A percentile compares a stretch with the other conserved stretches of the same genome.
phyloP scores from a whole-genome alignment of 2,888 invertebrate species.

The Ametastegia equiseti region DNA sequence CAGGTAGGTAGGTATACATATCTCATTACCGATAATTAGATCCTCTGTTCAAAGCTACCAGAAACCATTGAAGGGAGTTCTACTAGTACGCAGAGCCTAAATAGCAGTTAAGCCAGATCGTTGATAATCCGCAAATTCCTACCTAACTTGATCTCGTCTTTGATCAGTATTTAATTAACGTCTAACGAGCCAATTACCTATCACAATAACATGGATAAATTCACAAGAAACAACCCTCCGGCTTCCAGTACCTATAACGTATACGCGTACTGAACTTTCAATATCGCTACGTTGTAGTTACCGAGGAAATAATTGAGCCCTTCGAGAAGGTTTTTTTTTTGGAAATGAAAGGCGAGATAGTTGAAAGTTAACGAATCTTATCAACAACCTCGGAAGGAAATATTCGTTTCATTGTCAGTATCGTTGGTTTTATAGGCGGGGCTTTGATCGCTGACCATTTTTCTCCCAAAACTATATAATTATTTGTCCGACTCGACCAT shows the following conservation, averaged over 20 bases:
- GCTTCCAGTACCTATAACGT: too few relatives aligned
- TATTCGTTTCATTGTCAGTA: neutral
- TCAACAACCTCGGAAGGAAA: constrained; percentile 13
- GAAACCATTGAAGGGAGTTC: neutral
- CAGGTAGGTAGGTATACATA: too few relatives aligned
- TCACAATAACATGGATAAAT: neutral
- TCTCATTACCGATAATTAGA: constrained; percentile 29
- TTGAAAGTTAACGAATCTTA: neutral
- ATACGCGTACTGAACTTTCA: too few relatives aligned
- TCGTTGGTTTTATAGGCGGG: neutral
- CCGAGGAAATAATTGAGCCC: too few relatives aligned
- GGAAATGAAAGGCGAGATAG: neutral
- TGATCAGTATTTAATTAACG: constrained; percentile 26
- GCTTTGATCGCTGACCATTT: constrained; percentile 8
- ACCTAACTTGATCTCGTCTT: neutral
- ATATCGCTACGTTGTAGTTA: too few relatives aligned
- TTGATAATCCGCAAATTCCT: constrained; percentile 27
- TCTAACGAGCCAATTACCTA: constrained; percentile 3
- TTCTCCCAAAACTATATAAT: constrained; percentile 1
- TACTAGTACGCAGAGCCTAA: neutral
- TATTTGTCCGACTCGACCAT: neutral
- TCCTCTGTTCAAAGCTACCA: neutral
- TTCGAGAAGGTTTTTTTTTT: too few relatives aligned
- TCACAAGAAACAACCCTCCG: neutral
- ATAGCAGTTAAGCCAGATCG: neutral